Percentiles rank a stretch among this genome's conserved stretches.
These are phyloP conservation scores for Neotoma lepida DNA, from an alignment of 2,113 vertebrate species.

Conservation along the genomic window DNA sequence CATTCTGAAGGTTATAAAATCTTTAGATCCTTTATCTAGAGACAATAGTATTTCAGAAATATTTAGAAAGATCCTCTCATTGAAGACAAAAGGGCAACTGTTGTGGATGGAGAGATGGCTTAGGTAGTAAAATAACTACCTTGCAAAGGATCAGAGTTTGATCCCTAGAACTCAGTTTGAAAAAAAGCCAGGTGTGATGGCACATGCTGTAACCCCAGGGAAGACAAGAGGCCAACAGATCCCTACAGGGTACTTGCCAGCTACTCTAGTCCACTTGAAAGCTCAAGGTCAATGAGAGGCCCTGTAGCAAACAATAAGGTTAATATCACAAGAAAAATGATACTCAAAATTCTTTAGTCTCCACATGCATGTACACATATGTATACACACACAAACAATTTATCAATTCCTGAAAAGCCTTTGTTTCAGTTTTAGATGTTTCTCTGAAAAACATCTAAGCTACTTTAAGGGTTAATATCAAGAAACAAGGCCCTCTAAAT, in stretches of 20 bases:
- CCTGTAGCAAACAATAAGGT: not conserved
- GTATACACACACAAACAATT: not conserved
- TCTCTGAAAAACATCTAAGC: not conserved
- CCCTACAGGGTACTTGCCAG: not conserved
- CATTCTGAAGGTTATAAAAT: not conserved
- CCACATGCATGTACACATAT: not conserved
- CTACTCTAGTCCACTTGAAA: not conserved
- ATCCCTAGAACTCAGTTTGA: not conserved
- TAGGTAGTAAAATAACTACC: not conserved
- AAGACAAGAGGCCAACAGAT: not conserved
- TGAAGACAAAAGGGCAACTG: not conserved
- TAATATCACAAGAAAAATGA: not conserved
- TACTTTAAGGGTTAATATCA: not conserved
- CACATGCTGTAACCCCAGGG: not conserved
- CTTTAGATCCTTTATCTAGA: not conserved
- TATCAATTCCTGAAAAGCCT: constrained; percentile 1
- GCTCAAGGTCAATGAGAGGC: not conserved
- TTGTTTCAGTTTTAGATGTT: not conserved
- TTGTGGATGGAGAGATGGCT: not conserved
- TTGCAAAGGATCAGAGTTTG: not conserved
- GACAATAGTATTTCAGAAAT: not conserved
- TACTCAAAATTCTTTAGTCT: not conserved
- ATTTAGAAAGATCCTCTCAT: not conserved
- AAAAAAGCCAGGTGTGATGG: not conserved
- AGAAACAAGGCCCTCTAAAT: not conserved